These are phyloP conservation scores for Dromius quadrimaculatus DNA, from an alignment of 2,888 invertebrate genomes.

Conservation along the genomic window DNA sequence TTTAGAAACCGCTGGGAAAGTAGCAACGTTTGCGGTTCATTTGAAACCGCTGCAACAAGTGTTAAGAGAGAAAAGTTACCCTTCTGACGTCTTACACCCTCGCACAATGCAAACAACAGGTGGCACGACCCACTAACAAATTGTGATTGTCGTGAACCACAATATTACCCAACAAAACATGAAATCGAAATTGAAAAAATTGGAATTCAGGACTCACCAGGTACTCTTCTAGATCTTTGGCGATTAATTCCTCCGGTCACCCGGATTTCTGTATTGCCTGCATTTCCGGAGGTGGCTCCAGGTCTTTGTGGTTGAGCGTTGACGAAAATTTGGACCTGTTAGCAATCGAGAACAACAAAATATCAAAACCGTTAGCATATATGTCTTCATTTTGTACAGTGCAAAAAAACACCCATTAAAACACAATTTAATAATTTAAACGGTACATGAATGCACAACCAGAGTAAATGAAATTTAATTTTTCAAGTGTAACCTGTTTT, in stretches of 20 bases:
- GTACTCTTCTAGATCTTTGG: constrained; percentile 52
- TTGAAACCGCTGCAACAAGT: neutral
- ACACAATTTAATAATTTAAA: too few species aligned
- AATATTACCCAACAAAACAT: too few species aligned
- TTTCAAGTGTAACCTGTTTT: too few species aligned
- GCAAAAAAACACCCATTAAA: too few species aligned
- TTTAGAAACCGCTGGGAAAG: too few species aligned
- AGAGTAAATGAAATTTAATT: too few species aligned
- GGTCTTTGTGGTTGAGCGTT: constrained; percentile 55
- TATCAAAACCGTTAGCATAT: too few species aligned
- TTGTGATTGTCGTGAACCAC: neutral
- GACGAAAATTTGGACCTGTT: constrained; percentile 62
- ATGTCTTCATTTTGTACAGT: too few species aligned
- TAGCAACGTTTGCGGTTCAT: neutral
- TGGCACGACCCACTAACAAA: neutral
- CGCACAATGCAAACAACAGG: constrained; percentile 14
- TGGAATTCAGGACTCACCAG: constrained; percentile 54
- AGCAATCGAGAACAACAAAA: constrained; percentile 40
- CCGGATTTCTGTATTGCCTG: constrained; percentile 62
- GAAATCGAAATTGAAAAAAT: too few species aligned
- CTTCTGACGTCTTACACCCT: neutral
- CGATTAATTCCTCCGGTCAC: constrained; percentile 61
- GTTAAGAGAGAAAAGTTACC: neutral
- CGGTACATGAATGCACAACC: too few species aligned
- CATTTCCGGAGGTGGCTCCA: constrained; percentile 56